Percentiles rank a stretch among this genome's conserved stretches.
phyloP scores from a whole-genome alignment of 2,113 vertebrate genomes.

The Rhadina sibilatrix region DNA sequence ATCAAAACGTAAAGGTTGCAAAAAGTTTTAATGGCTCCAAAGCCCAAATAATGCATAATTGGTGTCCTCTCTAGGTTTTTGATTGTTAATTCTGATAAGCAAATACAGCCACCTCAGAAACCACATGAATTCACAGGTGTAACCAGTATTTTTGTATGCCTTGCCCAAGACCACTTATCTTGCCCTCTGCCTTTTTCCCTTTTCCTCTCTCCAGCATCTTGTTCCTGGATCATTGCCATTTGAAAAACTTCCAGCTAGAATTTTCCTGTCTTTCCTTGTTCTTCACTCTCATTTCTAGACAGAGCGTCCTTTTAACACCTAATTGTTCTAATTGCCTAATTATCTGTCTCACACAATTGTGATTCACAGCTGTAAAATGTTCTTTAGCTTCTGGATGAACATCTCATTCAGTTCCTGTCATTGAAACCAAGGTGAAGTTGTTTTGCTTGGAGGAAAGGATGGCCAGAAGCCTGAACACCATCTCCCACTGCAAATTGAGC shows the following conservation, averaged over 20 bases:
- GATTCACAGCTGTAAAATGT: not conserved
- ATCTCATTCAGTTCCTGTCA: not conserved
- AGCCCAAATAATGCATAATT: not conserved
- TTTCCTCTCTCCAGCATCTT: not conserved
- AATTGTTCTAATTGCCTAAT: not conserved
- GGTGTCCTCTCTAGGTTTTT: not conserved
- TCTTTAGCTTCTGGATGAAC: not conserved
- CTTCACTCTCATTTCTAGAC: not conserved
- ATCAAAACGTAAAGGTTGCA: not conserved
- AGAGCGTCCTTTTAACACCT: not conserved
- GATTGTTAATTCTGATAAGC: not conserved
- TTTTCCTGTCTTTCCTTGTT: not conserved
- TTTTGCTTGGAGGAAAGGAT: not conserved
- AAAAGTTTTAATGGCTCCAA: not conserved
- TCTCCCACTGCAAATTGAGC: not conserved
- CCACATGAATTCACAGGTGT: not conserved
- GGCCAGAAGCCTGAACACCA: not conserved
- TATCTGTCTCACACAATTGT: not conserved
- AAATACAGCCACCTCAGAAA: not conserved
- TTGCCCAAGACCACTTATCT: not conserved
- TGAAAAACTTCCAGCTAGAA: not conserved
- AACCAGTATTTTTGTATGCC: not conserved
- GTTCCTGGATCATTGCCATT: not conserved
- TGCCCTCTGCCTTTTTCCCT: not conserved
- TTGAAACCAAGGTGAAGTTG: not conserved